Conservation (phyloP, 2,888 invertebrate species). For the Agrochola lota region DNA sequence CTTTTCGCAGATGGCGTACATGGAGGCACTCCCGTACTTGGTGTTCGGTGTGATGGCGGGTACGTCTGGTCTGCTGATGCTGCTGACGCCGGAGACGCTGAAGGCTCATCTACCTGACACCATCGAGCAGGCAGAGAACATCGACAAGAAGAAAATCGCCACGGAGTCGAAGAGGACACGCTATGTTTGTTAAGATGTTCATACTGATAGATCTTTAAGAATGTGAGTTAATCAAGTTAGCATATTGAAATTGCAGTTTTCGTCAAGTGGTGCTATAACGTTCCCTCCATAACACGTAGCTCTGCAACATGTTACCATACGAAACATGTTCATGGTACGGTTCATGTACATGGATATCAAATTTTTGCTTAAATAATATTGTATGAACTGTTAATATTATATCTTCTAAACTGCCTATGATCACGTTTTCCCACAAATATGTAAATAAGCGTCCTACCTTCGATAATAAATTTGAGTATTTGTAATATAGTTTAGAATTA, state of each 20-base stretch:
- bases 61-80: constrained; percentile 86
- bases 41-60: constrained; percentile 89
- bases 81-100: constrained; percentile 91
- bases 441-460: too few relatives aligned
- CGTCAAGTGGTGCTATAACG: too few relatives aligned
- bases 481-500: too few relatives aligned
- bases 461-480: too few relatives aligned
- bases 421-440: too few relatives aligned
- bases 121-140: constrained; percentile 88
- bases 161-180: constrained; percentile 2
- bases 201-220: not conserved
- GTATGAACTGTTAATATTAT: too few relatives aligned
- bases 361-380: too few relatives aligned
- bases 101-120: constrained; percentile 83
- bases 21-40: constrained; percentile 87
- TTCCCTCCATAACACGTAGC: too few relatives aligned
- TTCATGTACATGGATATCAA: too few relatives aligned
- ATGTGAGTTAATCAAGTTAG: not conserved
- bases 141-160: constrained; percentile 59
- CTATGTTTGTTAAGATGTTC: not conserved
- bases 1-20: constrained; percentile 77
- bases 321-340: too few relatives aligned
- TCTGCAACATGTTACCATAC: too few relatives aligned
- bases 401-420: too few relatives aligned
- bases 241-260: not conserved